These are phyloP conservation scores for Hypotaenidia philippensis DNA, from an alignment of 2,797 vertebrate species.

Conservation along the genomic window DNA sequence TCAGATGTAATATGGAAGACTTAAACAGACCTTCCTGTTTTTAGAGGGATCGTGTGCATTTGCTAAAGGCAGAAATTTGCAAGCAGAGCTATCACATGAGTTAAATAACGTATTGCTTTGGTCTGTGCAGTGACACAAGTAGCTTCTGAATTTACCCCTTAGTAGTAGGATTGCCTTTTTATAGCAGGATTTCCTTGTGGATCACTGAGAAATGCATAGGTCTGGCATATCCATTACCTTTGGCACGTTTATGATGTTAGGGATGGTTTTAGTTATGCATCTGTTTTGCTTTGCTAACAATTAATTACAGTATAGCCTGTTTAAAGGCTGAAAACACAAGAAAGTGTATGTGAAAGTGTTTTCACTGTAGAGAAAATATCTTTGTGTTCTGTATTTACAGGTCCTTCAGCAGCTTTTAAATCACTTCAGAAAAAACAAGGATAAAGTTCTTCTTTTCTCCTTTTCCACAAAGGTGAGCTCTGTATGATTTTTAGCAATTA, in stretches of 20 bases:
- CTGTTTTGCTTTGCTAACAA: neutral
- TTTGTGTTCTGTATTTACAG: conserved; percentile 77
- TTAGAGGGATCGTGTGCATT: neutral
- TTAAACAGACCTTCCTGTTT: conserved; percentile 22
- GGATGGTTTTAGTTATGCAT: neutral
- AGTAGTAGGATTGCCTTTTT: neutral
- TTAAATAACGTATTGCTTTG: neutral
- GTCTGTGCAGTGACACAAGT: neutral
- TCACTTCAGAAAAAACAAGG: conserved; percentile 87
- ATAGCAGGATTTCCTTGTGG: neutral
- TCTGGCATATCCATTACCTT: neutral
- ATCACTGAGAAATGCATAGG: neutral
- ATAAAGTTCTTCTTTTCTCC: conserved; percentile 96
- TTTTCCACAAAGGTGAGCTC: conserved; percentile 93
- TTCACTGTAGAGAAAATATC: neutral
- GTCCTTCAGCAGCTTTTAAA: conserved; percentile 93
- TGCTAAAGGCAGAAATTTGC: neutral
- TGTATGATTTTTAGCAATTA: neutral
- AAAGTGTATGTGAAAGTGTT: neutral
- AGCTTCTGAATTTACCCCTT: neutral
- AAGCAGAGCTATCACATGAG: neutral
- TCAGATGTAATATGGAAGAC: conserved; percentile 9
- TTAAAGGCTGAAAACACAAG: neutral
- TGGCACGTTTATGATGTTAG: neutral
- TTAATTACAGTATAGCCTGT: neutral